Base-by-base conservation (phyloP, 2,797 vertebrate genomes). In the Siniperca undulata region DNA sequence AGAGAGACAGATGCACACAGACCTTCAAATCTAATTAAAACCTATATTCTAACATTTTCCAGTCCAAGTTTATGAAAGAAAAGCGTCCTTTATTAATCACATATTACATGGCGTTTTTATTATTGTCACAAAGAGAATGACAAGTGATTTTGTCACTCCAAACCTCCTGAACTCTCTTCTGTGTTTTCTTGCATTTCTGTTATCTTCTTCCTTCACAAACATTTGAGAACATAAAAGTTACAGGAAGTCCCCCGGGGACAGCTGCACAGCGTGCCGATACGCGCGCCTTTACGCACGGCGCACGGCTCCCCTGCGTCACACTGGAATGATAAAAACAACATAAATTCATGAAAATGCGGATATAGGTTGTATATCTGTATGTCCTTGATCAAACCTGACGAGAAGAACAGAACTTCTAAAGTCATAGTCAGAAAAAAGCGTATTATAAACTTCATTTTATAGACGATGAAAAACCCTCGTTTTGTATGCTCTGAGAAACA, bases 221-320 rank as follows among this genome's bases (percentile, higher is more conserved):
- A 96, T 78, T 96, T 95, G 5, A 97, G 95, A 46, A 95, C 92
- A 80, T 95, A 90, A 64, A 97, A 93, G 90, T 96, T 95, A 76
- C 97, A 97, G 69, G 94, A 67, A 13, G 96, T 96, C n/a, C 96
- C 95, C 0, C 87, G 87, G 30, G 96, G 95, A 86, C 96, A 97
- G 92, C 93, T 94, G 88, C 97, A 96, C 82, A 96, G 90, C 1
- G 94, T 96, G 59, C 97, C 96, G 5, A 97, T 94, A 0, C 96
- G 95, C 0, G 96, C 92, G 0, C 97, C 96, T 89, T 94, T 96
- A 83, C 96, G 93, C 77, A 96, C 94, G 0, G 96, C 97, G 27
- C 96, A 97, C 1, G 93, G 92, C 70, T 97, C 93, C 13, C 96
- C 75, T 0, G 92, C 94, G 38, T 95, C 86, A 84, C 97, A 97